Evolutionary conservation across 1,140 invertebrate species (phyloP).

Genomic region (Plodia interpunctella): DNA sequence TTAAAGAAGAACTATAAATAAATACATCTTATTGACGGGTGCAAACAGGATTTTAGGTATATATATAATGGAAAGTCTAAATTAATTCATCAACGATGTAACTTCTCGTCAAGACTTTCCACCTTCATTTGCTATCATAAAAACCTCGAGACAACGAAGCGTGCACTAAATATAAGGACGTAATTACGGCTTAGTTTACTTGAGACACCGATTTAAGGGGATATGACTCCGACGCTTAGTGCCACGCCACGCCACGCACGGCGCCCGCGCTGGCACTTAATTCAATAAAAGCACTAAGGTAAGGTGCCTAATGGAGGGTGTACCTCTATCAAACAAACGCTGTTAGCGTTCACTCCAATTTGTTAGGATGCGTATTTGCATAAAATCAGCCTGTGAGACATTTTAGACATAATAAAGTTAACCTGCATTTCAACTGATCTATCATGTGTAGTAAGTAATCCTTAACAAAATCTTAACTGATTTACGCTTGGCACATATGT

Average conservation of each 20-base stretch:
- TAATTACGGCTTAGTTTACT: neutral
- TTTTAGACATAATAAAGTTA: neutral
- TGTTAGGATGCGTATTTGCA: neutral
- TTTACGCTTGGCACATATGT: too few relatives aligned
- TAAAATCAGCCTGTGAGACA: neutral
- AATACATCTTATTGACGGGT: too few relatives aligned
- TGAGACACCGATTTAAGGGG: slow-evolving; percentile 1
- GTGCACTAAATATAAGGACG: neutral
- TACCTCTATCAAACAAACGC: slow-evolving; percentile 19
- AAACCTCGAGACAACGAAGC: neutral
- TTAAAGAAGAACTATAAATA: too few relatives aligned
- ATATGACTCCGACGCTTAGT: neutral
- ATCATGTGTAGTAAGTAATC: too few relatives aligned
- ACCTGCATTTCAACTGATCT: too few relatives aligned
- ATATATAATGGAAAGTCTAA: too few relatives aligned
- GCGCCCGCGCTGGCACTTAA: slow-evolving; percentile 19
- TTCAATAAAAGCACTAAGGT: slow-evolving; percentile 28
- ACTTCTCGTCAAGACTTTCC: neutral
- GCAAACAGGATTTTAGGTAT: too few relatives aligned
- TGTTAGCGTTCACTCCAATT: slow-evolving; percentile 14
- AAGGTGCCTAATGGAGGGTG: slow-evolving; percentile 31
- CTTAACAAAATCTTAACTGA: too few relatives aligned
- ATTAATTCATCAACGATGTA: too few relatives aligned
- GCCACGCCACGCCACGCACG: slow-evolving; percentile 13
- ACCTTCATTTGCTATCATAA: slow-evolving; percentile 14